Base-by-base conservation (phyloP, 1,140 invertebrate genomes). In the Drosophila truncata region DNA sequence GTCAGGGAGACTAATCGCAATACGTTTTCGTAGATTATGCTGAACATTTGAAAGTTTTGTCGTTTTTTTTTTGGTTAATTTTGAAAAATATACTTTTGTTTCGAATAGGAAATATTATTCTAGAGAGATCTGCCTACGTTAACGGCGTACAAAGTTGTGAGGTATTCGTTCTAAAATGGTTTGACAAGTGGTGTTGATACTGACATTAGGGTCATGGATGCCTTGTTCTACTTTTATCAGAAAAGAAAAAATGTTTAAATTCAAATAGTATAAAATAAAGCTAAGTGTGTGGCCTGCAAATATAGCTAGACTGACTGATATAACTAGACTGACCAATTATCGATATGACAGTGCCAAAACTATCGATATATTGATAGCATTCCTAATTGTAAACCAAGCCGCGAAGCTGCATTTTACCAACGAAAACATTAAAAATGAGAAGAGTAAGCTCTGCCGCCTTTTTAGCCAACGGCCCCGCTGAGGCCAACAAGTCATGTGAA, bases 1-100 rank as follows among this genome's bases (percentile, higher is more conserved):
- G 76, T 9, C 4, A 91, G 63, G 42, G 61, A 11, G 50, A 29
- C 6, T 20, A 77, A 18, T 42, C 64, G 63, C 54, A 83, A 25
- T 25, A 35, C 33, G 54, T n/a, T 37, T 13, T 55, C 35, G 23
- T 70, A 78, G 7, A 77, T 18, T 11, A 62, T 27, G 10, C 33
- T 16, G 2, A 37, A n/a, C 52, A 37, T 35, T 29, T 29, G 7
- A 29, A 29, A 9, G 2, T 5, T 35, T 33, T 1, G 5, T 20
- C 5, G n/a, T 13, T 13, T 3, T 8, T 25, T 16, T 16, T 16
- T 8, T 47, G 29, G 49, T 39, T 10, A 58, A 49, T 59, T 55
- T 76, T 25, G 61, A 54, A 29, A 18, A 44, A 63, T 47, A 46
- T 27, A 20, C 7, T 62, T 20, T 23, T n/a, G 20, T 4, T 33